Conservation (phyloP, 2,888 invertebrate genomes). For the Campoletis raptor region DNA sequence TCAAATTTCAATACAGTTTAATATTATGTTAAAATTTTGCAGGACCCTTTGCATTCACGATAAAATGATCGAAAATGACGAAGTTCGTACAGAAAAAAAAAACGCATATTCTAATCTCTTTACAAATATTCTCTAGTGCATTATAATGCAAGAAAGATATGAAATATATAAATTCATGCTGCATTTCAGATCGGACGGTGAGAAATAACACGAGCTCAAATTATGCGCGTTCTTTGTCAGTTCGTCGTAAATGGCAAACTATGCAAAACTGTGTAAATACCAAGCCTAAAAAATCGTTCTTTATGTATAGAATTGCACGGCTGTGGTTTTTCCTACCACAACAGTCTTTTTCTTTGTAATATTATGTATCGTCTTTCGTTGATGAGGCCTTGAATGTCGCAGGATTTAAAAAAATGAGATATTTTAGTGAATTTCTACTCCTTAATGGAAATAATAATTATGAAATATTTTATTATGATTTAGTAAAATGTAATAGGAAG, state of each 20-base stretch:
- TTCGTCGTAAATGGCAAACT: slow-evolving; percentile 70
- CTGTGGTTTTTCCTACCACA: slow-evolving; percentile 28
- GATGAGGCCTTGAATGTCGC: slow-evolving; percentile 28
- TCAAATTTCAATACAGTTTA: background rate
- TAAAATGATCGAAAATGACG: background rate
- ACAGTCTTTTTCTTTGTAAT: slow-evolving; percentile 35
- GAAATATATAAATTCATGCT: slow-evolving; percentile 1
- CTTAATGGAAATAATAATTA: background rate
- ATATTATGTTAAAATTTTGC: background rate
- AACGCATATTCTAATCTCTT: background rate
- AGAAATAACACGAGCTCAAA: slow-evolving; percentile 33
- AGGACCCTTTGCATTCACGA: background rate
- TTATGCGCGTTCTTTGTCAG: background rate
- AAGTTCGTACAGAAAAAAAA: background rate
- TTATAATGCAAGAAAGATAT: background rate
- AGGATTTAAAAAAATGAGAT: slow-evolving; percentile 16
- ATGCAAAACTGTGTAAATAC: slow-evolving; percentile 81
- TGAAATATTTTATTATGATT: background rate
- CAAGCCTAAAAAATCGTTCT: slow-evolving; percentile 69
- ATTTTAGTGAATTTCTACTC: background rate
- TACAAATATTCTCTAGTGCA: background rate
- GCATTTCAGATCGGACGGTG: slow-evolving; percentile 27
- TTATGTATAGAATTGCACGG: slow-evolving; percentile 72
- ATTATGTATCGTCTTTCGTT: slow-evolving; percentile 38
- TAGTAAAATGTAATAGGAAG: background rate